A percentile compares a stretch with the other conserved stretches of the same genome.
Conservation (phyloP, 2,888 invertebrate species). For the Mesorhabditis spiculigera region DNA sequence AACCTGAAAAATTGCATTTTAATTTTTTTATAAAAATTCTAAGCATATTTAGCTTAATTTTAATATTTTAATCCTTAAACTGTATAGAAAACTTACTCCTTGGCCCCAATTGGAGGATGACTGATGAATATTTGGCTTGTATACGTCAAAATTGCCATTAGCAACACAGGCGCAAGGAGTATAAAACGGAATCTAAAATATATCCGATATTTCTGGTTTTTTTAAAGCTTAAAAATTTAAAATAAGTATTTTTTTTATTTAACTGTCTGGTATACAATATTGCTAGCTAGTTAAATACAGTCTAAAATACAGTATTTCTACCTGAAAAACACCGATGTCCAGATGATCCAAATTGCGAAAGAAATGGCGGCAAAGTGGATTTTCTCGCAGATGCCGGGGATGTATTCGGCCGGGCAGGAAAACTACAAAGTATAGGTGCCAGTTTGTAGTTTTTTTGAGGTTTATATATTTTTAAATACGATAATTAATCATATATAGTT, state of each 20-base stretch:
- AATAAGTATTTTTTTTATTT: not conserved
- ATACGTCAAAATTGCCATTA: conserved; percentile 31
- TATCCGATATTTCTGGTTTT: too few species aligned
- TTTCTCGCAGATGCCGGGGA: conserved; percentile 29
- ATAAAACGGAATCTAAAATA: conserved; percentile 17
- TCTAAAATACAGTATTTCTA: not conserved
- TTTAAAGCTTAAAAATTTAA: conserved; percentile 4
- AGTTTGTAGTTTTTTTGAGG: not conserved
- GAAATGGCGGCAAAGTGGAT: conserved; percentile 51
- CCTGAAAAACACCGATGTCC: conserved; percentile 47
- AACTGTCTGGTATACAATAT: too few species aligned
- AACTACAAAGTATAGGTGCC: not conserved
- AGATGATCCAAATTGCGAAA: conserved; percentile 52
- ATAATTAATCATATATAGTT: not conserved
- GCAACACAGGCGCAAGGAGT: conserved; percentile 23
- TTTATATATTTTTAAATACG: not conserved
- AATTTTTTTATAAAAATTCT: not conserved
- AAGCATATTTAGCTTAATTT: not conserved
- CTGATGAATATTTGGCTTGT: conserved; percentile 48
- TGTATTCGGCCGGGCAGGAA: conserved; percentile 2
- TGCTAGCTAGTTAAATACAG: too few species aligned
- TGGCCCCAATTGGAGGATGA: conserved; percentile 34
- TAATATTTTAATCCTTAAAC: not conserved
- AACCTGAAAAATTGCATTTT: conserved; percentile 26
- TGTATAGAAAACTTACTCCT: conserved; percentile 14